phyloP scores from a whole-genome alignment of 2,888 invertebrate species.

The Thecocarcelia acutangulata region DNA sequence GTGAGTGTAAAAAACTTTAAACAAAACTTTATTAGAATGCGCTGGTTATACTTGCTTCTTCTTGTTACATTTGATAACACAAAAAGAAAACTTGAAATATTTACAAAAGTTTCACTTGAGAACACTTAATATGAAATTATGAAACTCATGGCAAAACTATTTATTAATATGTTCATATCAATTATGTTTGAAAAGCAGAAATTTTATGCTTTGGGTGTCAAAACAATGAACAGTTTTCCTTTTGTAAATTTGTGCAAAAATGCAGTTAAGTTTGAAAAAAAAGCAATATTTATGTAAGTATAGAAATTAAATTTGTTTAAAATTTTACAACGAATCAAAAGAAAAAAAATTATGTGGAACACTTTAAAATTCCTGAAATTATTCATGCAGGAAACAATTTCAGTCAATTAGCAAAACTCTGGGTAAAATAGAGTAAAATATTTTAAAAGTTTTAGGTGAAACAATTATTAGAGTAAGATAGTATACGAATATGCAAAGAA shows the following conservation, averaged over 20 bases:
- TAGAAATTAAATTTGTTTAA: background rate
- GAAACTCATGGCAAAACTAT: conserved; percentile 51
- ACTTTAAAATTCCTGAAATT: too few species aligned
- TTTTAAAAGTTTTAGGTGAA: too few species aligned
- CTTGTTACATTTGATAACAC: background rate
- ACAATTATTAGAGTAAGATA: too few species aligned
- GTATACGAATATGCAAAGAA: too few species aligned
- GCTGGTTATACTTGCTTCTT: conserved; percentile 7
- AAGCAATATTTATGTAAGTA: too few species aligned
- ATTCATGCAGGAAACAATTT: too few species aligned
- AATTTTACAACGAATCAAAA: background rate
- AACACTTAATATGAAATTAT: conserved; percentile 52
- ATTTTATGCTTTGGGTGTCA: conserved; percentile 26
- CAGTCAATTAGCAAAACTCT: too few species aligned
- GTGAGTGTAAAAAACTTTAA: conserved; percentile 48
- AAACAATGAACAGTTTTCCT: conserved; percentile 19
- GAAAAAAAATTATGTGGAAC: too few species aligned
- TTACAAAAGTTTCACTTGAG: conserved; percentile 51
- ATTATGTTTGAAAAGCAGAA: conserved; percentile 38
- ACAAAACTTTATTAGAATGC: conserved; percentile 38
- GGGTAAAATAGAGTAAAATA: too few species aligned
- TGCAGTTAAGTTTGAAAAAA: background rate
- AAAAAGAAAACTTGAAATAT: conserved; percentile 8
- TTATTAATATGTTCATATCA: conserved; percentile 45
- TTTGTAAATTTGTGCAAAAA: background rate